Evolutionary conservation across 2,888 invertebrate genomes (phyloP), one percentile per base, ranked within the genome.

Genomic region (Rambutsinella grinnellia): DNA sequence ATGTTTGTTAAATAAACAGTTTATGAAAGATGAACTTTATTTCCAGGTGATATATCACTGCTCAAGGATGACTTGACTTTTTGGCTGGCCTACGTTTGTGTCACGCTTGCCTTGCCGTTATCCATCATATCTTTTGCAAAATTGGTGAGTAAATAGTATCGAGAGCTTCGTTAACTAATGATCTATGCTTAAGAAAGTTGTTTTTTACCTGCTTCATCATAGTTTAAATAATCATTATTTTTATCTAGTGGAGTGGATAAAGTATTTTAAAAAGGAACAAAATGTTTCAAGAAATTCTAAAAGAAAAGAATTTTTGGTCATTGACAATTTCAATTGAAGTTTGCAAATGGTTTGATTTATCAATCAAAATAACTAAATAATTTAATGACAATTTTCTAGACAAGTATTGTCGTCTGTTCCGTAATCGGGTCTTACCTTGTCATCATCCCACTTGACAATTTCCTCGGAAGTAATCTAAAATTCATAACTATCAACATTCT

Each of bases 401-500:
- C 90, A 0, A 91, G 90, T 84, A 90, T 92, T n/a, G 80, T 92
- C 2, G 89, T 90, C 66, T 91, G 91, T 82, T 88, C 90, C 2
- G 85, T 92, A 15, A 86, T 93, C 28, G 93, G 93, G 57, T 88
- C 91, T 10, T 93, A 90, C 85, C 88, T 90, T 26, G 85, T 90
- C 13, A 87, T 91, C 54, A 86, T 90, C 78, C 88, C 92, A 47
- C 85, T 92, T 13, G 93, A 92, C 86, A 90, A 90, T 84, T 92
- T 90, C 83, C 79, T 90, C 76, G 91, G 91, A 24, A 89, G 91
- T 28, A 90, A 90, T 86, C 86, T 93, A 81, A 91, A 91, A 83
- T 93, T 91, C 85, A 91, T 93, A 44, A 82, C 93, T 1, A 87
- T 93, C 21, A 93, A 93, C 84, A 88, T 89, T 0, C 85, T 92